Evolutionary conservation across 2,113 vertebrate genomes (phyloP), one percentile per base, ranked within the genome.

Genomic region (Formicarius rufipectus): DNA sequence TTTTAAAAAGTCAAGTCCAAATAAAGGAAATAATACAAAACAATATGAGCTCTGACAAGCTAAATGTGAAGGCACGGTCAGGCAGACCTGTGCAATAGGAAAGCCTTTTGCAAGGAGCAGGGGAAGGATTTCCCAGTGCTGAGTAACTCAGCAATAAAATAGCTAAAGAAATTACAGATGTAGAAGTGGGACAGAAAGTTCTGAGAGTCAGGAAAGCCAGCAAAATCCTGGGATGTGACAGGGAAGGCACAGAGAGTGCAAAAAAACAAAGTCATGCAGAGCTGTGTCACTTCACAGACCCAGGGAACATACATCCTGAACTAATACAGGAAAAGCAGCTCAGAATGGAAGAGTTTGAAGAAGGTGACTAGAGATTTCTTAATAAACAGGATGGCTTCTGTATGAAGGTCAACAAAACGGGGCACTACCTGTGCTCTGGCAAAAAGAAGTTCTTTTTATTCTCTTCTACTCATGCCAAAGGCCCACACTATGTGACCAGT

Each of bases 251-350:
- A 88, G 62, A 88, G 78, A 78, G 31, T 28, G 39, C 35, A 58
- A 86, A 35, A 14, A 35, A 33, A 27, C 35, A 42, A 78, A 82
- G 75, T 25, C 52, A 33, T 6, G 3, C 14, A 27, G 64, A 7
- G 18, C 6, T 23, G 28, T 28, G 17, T 28, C 63, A 33, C 73
- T 31, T 45, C 28, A 19, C 39, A 81, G 31, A 71, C 20, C 49
- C 37, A 7, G 5, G 10, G 39, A 2, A 16, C 18, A 4, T 0
- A 23, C 1, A 1, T 6, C 59, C 55, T 55, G 13, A 71, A 15
- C 21, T n/a, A n/a, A 56, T 1, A 58, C 5, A 37, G n/a, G 7
- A 27, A 45, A 66, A 17, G 30, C 5, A 31, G 1, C 22, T 39
- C 8, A 17, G 59, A 66, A 42, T 9, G 35, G 27, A 59, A 59